A percentile compares a stretch with the other conserved stretches of the same genome.
These are phyloP conservation scores for Tiphia femorata DNA, from an alignment of 2,888 invertebrate species.

Conservation along the genomic window DNA sequence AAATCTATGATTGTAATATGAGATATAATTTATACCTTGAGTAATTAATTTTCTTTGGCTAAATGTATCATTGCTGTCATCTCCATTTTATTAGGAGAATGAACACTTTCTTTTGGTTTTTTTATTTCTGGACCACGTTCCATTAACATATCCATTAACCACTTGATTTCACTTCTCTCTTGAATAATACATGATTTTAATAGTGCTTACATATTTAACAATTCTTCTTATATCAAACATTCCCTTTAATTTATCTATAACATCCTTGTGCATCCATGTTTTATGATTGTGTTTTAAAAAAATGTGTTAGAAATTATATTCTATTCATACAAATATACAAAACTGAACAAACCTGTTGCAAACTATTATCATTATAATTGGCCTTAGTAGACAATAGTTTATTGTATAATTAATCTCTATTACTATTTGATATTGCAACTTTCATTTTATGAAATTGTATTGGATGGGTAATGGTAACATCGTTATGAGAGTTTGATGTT, in stretches of 20 bases:
- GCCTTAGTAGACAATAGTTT: neutral
- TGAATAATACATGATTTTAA: conserved; percentile 79
- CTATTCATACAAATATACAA: no score
- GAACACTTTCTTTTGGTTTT: conserved; percentile 49
- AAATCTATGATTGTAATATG: conserved; percentile 11
- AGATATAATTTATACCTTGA: conserved; percentile 70
- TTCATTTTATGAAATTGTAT: neutral
- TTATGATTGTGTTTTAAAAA: no score
- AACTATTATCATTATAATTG: neutral
- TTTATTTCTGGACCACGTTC: conserved; percentile 50
- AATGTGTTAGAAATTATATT: no score
- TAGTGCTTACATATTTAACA: conserved; percentile 77
- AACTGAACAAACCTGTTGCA: no score
- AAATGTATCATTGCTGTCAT: conserved; percentile 70
- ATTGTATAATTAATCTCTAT: neutral
- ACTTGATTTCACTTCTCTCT: conserved; percentile 81
- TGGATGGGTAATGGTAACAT: no score
- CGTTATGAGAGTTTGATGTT: no score
- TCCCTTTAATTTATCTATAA: conserved; percentile 58
- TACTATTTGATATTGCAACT: neutral
- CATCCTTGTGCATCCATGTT: no score
- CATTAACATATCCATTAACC: conserved; percentile 68
- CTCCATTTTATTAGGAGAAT: conserved; percentile 70
- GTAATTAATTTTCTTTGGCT: conserved; percentile 76
- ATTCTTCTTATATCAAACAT: conserved; percentile 68